Base-by-base conservation (phyloP, 2,888 invertebrate genomes). In the Trimorus sp. region DNA sequence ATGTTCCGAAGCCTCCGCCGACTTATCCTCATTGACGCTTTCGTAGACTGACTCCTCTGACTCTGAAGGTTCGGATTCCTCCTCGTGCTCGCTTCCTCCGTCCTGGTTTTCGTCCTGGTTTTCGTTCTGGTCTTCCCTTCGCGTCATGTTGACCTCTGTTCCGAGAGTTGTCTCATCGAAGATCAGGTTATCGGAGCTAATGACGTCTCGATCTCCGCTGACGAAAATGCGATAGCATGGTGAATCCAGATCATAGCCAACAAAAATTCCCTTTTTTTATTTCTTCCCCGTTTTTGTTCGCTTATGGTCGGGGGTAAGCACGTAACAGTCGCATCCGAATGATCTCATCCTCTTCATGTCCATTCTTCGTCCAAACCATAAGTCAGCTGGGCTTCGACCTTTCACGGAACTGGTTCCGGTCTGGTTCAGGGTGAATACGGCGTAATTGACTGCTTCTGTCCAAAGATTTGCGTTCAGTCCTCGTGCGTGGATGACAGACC, bases 221-320 rank as follows among this genome's bases (percentile, higher is more conserved):
- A 83, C 4, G 49, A 82, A 85, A 0, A 85, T 56, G 77, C 84
- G 80, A 45, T 82, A 86, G 7, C 85, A 38, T 7, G 83, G 83
- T n/a, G 83, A 74, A 15, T 87, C 84, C 14, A 79, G 14, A 36
- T 88, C 86, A 40, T 87, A 87, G 0, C 86, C 84, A 8, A 86
- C 85, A 45, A 88, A 71, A 37, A 84, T 77, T 56, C 54, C 54
- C 11, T 26, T 56, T 36, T 16, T 12, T 5, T 26, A 56, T 16
- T 56, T 56, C 12, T 36, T 16, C 2, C 7, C 54, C 4, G 26
- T 36, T 8, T 16, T 56, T 6, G 11, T 26, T 56, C 26, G 26
- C 2, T 56, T 56, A 7, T 16, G 54, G 8, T 26, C 12, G 11
- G 26, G 54, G 8, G 36, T 56, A 26, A 56, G 8, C 12, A 56